A percentile compares a stretch with the other conserved stretches of the same genome.
These are phyloP conservation scores for Leptopterna dolabrata DNA, from an alignment of 2,888 invertebrate species.

Conservation along the genomic window DNA sequence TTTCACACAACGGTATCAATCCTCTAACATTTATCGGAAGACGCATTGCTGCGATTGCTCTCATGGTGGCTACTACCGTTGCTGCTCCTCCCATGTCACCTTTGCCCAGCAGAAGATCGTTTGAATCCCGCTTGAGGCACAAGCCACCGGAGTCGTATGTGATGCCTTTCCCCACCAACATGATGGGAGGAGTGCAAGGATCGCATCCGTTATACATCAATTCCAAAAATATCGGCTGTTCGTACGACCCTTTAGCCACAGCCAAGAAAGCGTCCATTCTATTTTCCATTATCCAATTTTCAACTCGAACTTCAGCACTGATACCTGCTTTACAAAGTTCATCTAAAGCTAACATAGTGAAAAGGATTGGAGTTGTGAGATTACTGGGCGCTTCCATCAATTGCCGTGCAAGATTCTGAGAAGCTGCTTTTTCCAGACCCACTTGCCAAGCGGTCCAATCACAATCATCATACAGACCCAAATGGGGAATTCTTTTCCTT, in stretches of 20 bases:
- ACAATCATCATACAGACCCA: conserved; percentile 75
- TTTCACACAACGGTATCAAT: conserved; percentile 82
- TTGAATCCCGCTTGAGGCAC: conserved; percentile 74
- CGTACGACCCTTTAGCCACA: conserved; percentile 80
- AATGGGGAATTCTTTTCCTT: conserved; percentile 66
- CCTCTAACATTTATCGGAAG: conserved; percentile 80
- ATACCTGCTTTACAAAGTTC: conserved; percentile 70
- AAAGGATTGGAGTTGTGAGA: conserved; percentile 80
- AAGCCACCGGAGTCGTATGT: conserved; percentile 81
- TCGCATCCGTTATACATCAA: conserved; percentile 77
- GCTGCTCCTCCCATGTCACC: conserved; percentile 91
- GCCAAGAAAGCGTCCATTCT: conserved; percentile 85
- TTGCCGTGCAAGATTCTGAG: conserved; percentile 82
- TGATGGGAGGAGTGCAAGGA: conserved; percentile 74
- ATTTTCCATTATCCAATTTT: conserved; percentile 81
- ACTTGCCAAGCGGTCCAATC: conserved; percentile 78
- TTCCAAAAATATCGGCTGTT: conserved; percentile 84
- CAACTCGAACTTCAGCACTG: conserved; percentile 75
- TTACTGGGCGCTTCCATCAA: conserved; percentile 87
- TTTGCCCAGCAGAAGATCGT: conserved; percentile 77
- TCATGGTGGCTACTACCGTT: conserved; percentile 79
- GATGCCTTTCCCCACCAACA: conserved; percentile 78
- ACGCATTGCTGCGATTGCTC: conserved; percentile 77
- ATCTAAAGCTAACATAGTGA: conserved; percentile 77
- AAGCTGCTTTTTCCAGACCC: conserved; percentile 78